Evolutionary conservation across 2,888 invertebrate genomes (phyloP).

Genomic region (Xestobium rufovillosum): DNA sequence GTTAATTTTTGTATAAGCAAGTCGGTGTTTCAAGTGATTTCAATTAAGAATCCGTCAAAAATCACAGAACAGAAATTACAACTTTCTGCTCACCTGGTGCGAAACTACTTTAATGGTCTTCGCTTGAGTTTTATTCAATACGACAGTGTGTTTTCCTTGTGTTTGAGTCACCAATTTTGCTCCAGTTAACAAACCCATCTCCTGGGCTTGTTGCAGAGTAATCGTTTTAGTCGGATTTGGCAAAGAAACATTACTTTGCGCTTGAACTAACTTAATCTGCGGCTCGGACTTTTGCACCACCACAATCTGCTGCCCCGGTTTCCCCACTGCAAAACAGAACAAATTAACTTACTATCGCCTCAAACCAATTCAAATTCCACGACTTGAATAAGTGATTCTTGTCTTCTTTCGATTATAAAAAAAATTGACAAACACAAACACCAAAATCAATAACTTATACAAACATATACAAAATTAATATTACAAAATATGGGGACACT

Average conservation of each 20-base stretch:
- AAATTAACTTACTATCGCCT: not conserved
- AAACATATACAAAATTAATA: too few relatives aligned
- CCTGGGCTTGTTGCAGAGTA: slow-evolving; percentile 57
- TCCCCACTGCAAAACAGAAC: not conserved
- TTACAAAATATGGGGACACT: too few relatives aligned
- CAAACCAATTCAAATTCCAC: too few relatives aligned
- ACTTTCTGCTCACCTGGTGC: too few relatives aligned
- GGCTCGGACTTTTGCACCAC: slow-evolving; percentile 33
- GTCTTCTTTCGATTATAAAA: too few relatives aligned
- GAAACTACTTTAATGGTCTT: slow-evolving; percentile 40
- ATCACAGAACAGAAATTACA: too few relatives aligned
- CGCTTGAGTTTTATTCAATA: slow-evolving; percentile 32
- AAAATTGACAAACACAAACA: too few relatives aligned
- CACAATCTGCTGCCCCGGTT: slow-evolving; percentile 29
- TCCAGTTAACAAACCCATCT: slow-evolving; percentile 50
- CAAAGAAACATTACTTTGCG: slow-evolving; percentile 19
- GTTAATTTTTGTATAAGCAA: too few relatives aligned
- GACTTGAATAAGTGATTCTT: too few relatives aligned
- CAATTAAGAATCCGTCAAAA: too few relatives aligned
- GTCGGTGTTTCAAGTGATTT: too few relatives aligned
- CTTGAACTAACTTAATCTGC: slow-evolving; percentile 5
- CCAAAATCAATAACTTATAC: too few relatives aligned
- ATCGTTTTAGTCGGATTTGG: slow-evolving; percentile 52
- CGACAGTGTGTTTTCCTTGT: slow-evolving; percentile 41
- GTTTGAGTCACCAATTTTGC: slow-evolving; percentile 46